Evolutionary conservation across 2,888 invertebrate species (phyloP).

Genomic region (Stenodera caucasica): DNA sequence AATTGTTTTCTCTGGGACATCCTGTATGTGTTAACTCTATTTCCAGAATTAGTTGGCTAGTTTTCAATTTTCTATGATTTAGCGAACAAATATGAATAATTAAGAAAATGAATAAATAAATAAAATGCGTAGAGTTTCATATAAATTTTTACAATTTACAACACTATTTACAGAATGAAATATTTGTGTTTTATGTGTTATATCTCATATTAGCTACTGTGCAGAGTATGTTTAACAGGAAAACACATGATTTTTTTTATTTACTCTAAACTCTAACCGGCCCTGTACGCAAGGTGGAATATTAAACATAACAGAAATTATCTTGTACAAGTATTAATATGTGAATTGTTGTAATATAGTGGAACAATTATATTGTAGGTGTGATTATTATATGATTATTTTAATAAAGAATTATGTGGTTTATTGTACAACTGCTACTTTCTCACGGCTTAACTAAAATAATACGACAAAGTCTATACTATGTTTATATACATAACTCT

Average conservation of each 20-base stretch:
- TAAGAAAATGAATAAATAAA: constrained; percentile 1
- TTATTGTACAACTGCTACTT: constrained; percentile 42
- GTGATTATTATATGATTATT: constrained; percentile 7
- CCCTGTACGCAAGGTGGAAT: constrained; percentile 25
- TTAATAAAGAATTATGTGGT: constrained; percentile 34
- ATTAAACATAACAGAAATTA: constrained; percentile 45
- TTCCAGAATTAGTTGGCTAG: constrained; percentile 20
- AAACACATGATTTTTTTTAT: constrained; percentile 39
- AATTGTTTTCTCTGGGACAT: too few relatives aligned
- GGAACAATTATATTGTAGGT: constrained; percentile 29
- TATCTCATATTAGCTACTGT: constrained; percentile 30
- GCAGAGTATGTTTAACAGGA: constrained; percentile 39
- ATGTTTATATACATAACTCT: background rate
- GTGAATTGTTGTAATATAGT: constrained; percentile 44
- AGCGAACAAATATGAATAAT: too few relatives aligned
- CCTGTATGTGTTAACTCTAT: constrained; percentile 13
- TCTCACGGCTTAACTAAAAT: constrained; percentile 47
- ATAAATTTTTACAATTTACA: constrained; percentile 25
- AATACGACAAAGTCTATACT: constrained; percentile 26
- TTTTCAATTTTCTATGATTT: constrained; percentile 18
- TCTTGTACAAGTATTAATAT: constrained; percentile 49
- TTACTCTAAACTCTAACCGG: constrained; percentile 34
- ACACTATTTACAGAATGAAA: constrained; percentile 20
- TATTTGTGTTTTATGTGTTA: constrained; percentile 19
- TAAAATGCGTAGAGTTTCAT: background rate